phyloP scores from a whole-genome alignment of 2,888 invertebrate species.

The Xylota sylvarum region DNA sequence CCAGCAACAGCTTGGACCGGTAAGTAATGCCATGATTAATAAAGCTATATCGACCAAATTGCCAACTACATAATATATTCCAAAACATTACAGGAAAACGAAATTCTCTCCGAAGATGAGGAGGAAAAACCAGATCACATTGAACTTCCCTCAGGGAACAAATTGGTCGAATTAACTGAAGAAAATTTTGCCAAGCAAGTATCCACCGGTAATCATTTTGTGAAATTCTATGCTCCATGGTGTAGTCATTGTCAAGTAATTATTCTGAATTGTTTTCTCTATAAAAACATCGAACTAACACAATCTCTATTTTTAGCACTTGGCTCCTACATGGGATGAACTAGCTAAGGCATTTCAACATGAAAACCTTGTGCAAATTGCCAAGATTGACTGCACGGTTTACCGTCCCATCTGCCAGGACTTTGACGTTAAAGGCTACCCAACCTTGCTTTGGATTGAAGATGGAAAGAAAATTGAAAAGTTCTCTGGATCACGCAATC shows the following conservation, averaged over 20 bases:
- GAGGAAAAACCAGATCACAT: constrained; percentile 29
- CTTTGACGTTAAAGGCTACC: constrained; percentile 94
- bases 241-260: constrained; percentile 93
- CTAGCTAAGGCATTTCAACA: constrained; percentile 89
- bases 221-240: constrained; percentile 97
- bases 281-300: constrained; percentile 9
- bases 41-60: too few relatives aligned
- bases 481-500: constrained; percentile 88
- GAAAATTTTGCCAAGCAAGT: constrained; percentile 91
- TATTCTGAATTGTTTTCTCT: not conserved
- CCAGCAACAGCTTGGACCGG: constrained; percentile 88
- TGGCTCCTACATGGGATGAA: constrained; percentile 94
- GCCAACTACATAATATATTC: too few relatives aligned
- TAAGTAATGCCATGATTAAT: constrained; percentile 80
- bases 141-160: constrained; percentile 71
- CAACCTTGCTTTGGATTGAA: constrained; percentile 94
- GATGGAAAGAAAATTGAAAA: constrained; percentile 94
- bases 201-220: constrained; percentile 91
- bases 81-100: constrained; percentile 61
- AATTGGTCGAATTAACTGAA: constrained; percentile 90
- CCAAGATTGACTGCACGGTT: constrained; percentile 94
- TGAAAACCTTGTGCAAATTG: constrained; percentile 89
- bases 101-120: constrained; percentile 69
- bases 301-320: constrained; percentile 85
- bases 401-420: constrained; percentile 90